These are phyloP conservation scores for Mantis religiosa DNA, from an alignment of 2,888 invertebrate genomes.

Conservation along the genomic window DNA sequence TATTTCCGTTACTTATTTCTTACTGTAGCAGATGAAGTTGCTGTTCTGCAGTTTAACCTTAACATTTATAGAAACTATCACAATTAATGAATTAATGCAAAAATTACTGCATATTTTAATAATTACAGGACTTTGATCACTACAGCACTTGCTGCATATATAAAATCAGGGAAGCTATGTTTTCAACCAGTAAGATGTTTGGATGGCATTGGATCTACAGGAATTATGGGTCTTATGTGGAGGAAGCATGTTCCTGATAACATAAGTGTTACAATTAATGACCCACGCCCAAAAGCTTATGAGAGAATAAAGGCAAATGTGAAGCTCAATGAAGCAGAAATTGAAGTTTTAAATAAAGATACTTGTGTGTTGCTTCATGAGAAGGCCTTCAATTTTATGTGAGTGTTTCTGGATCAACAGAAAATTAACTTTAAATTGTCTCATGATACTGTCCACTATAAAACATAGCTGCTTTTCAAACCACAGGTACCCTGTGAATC, in stretches of 20 bases:
- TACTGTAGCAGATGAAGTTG: too few relatives aligned
- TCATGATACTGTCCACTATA: too few relatives aligned
- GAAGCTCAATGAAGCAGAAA: conserved; percentile 31
- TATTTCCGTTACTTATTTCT: too few relatives aligned
- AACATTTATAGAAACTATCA: not conserved
- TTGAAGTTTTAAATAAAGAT: conserved; percentile 33
- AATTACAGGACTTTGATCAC: conserved; percentile 33
- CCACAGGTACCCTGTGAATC: too few relatives aligned
- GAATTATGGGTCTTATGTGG: conserved; percentile 34
- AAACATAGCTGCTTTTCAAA: too few relatives aligned
- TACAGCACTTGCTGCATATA: conserved; percentile 30
- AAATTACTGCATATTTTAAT: not conserved
- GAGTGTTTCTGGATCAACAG: conserved; percentile 18
- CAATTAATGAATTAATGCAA: not conserved
- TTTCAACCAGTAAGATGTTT: conserved; percentile 33
- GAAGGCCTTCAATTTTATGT: conserved; percentile 38
- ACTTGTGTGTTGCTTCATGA: conserved; percentile 35
- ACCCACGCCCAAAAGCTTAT: conserved; percentile 27
- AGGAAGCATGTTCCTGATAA: conserved; percentile 30
- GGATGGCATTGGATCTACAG: conserved; percentile 33
- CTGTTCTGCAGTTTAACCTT: too few relatives aligned
- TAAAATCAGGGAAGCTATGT: conserved; percentile 31
- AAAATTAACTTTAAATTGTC: not conserved
- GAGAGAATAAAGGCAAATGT: conserved; percentile 33
- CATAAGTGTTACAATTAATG: conserved; percentile 34